phyloP scores from a whole-genome alignment of 1,140 invertebrate species.

The Penaeus indicus region DNA sequence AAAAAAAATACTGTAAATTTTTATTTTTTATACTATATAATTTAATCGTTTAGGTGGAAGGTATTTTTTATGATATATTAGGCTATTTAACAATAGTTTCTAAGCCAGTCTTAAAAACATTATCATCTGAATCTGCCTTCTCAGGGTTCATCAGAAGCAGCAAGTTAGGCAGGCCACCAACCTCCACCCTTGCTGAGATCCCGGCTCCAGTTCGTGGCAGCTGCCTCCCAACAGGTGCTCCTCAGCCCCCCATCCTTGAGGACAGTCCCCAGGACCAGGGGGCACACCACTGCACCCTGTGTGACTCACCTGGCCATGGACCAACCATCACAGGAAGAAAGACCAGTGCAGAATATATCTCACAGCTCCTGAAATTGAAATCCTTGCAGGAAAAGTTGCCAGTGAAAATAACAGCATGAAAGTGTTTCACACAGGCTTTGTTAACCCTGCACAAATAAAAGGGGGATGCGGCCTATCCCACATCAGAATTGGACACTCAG shows the following conservation, averaged over 20 bases:
- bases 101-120: no score
- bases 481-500: no score
- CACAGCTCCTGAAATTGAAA: constrained; percentile 41
- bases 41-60: no score
- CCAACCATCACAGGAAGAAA: constrained; percentile 23
- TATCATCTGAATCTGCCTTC: not conserved
- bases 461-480: no score
- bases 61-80: no score
- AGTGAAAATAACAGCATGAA: no score
- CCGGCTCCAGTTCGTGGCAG: constrained; percentile 36
- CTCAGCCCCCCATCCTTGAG: not conserved
- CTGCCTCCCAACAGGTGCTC: not conserved
- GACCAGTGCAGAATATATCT: constrained; percentile 32
- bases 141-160: constrained; percentile 30
- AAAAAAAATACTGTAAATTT: no score
- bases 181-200: constrained; percentile 46
- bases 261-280: constrained; percentile 33
- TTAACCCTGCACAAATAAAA: no score
- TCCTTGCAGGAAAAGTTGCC: no score
- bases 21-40: no score
- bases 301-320: not conserved
- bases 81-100: no score
- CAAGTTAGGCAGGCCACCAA: constrained; percentile 44
- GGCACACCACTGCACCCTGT: constrained; percentile 6
- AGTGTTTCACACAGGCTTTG: no score